A percentile compares a stretch with the other conserved stretches of the same genome.
Evolutionary conservation across 2,888 invertebrate species (phyloP).

Genomic region (Elysia crispata): DNA sequence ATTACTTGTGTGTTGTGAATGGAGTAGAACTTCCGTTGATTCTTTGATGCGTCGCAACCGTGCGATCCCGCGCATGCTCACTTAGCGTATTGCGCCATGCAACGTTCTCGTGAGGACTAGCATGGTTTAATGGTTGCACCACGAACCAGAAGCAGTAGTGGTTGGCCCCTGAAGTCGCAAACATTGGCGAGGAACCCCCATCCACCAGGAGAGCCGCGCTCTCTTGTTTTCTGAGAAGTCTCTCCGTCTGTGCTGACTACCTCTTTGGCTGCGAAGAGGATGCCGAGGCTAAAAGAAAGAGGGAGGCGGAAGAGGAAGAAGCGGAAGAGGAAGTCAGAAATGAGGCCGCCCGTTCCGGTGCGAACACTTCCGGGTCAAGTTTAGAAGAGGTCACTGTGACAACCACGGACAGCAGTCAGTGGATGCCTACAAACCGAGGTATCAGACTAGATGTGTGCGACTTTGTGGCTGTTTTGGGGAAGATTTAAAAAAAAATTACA

Average conservation of each 20-base stretch:
- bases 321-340: constrained; percentile 6
- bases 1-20: too few relatives aligned
- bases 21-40: too few relatives aligned
- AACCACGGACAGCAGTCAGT: neutral
- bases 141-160: neutral
- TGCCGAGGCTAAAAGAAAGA: constrained; percentile 14
- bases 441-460: too few relatives aligned
- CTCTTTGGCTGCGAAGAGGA: constrained; percentile 44
- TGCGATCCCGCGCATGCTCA: too few relatives aligned
- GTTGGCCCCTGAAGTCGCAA: constrained; percentile 28
- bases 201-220: constrained; percentile 15
- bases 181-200: constrained; percentile 42
- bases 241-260: constrained; percentile 27
- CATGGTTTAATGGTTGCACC: too few relatives aligned
- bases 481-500: too few relatives aligned
- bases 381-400: constrained; percentile 11
- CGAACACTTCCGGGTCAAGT: constrained; percentile 16
- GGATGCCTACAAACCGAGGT: constrained; percentile 39
- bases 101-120: too few relatives aligned
- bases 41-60: too few relatives aligned
- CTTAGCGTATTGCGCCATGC: too few relatives aligned
- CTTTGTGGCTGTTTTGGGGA: too few relatives aligned
- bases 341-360: constrained; percentile 7
- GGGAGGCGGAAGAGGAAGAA: constrained; percentile 21
- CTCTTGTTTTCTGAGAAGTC: constrained; percentile 20